Conservation (phyloP, 2,113 vertebrate species). For the Struthidea cinerea region DNA sequence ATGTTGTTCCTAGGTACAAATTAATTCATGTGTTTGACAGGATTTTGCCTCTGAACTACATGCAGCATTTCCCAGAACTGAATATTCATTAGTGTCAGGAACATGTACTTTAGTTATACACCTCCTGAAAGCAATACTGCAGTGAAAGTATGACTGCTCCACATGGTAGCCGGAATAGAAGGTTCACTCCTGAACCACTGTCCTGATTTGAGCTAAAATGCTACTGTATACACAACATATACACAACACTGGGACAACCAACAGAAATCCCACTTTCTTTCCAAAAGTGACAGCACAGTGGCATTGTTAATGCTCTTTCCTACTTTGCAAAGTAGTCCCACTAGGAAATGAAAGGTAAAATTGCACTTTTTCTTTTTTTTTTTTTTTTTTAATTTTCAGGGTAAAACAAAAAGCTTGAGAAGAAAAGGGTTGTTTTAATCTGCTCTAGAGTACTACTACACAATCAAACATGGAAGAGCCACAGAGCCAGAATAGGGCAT, state of each 20-base stretch:
- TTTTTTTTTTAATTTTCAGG: neutral
- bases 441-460: neutral
- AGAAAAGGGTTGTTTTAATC: neutral
- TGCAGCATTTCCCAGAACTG: neutral
- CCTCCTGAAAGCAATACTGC: neutral
- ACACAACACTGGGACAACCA: neutral
- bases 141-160: neutral
- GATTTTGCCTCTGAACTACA: neutral
- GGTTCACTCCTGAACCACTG: neutral
- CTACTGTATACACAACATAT: neutral
- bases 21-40: neutral
- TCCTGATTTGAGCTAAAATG: neutral
- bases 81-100: neutral
- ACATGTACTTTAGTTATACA: neutral
- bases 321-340: neutral
- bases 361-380: accelerated
- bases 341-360: neutral
- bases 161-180: neutral
- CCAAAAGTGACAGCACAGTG: neutral
- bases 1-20: neutral
- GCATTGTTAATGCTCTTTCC: neutral
- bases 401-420: neutral
- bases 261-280: neutral
- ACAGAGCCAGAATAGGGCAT: neutral
- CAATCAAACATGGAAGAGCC: neutral